phyloP scores from a whole-genome alignment of 1,140 invertebrate species.

The Coptotermes formosanus region DNA sequence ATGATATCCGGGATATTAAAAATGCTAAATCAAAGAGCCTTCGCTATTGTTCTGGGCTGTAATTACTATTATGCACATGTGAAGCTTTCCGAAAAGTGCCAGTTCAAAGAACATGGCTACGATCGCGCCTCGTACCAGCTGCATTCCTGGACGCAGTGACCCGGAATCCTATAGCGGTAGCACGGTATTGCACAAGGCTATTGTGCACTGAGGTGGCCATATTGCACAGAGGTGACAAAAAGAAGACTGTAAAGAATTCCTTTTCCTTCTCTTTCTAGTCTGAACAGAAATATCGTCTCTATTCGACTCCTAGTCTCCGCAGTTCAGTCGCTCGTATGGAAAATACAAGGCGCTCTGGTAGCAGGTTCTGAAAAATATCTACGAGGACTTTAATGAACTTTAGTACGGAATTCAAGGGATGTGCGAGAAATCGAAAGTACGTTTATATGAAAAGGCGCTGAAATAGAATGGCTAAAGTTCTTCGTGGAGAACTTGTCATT shows the following conservation, averaged over 20 bases:
- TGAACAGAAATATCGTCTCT: background rate
- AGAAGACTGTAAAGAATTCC: background rate
- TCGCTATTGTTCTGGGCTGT: background rate
- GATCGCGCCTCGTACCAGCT: background rate
- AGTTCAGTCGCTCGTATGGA: background rate
- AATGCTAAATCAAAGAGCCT: background rate
- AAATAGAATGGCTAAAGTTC: background rate
- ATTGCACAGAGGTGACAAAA: background rate
- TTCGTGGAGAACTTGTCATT: background rate
- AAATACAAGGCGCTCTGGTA: background rate
- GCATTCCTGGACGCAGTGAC: background rate
- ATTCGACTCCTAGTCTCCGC: background rate
- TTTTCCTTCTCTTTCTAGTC: background rate
- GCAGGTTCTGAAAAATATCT: background rate
- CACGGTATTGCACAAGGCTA: background rate
- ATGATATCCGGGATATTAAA: background rate
- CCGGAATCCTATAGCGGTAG: background rate
- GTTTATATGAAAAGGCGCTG: background rate
- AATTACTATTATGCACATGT: background rate
- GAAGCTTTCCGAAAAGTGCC: background rate
- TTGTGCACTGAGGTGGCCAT: background rate
- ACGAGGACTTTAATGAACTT: background rate
- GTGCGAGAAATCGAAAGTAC: background rate
- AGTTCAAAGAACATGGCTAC: background rate
- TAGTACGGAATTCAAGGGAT: background rate